These are phyloP conservation scores for Neria commutata DNA, from an alignment of 2,888 invertebrate genomes.

Conservation along the genomic window DNA sequence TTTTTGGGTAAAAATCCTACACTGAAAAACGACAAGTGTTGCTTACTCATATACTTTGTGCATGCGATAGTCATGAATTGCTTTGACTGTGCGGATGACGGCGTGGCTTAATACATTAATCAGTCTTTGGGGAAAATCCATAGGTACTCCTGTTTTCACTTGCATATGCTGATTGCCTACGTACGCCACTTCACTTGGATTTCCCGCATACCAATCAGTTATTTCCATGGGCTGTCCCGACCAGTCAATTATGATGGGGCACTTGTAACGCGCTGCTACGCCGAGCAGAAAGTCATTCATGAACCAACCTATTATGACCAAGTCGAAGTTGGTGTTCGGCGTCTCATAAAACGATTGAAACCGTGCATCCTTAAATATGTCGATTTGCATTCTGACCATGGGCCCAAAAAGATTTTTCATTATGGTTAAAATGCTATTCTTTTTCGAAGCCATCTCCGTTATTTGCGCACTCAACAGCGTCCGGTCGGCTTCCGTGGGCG, in stretches of 20 bases:
- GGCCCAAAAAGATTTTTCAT: constrained; percentile 32
- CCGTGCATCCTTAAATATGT: constrained; percentile 42
- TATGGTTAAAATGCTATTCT: constrained; percentile 35
- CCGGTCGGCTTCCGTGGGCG: constrained; percentile 37
- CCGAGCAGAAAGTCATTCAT: constrained; percentile 52
- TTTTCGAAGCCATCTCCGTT: constrained; percentile 34
- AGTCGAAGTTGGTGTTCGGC: constrained; percentile 53
- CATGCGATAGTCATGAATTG: constrained; percentile 24
- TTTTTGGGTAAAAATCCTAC: too few relatives aligned
- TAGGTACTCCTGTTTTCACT: constrained; percentile 27
- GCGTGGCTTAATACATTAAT: constrained; percentile 39
- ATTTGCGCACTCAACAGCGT: constrained; percentile 33
- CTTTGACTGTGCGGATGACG: constrained; percentile 12
- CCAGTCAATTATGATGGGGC: constrained; percentile 49
- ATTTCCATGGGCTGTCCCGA: constrained; percentile 36
- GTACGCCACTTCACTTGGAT: constrained; percentile 44
- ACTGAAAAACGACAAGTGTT: too few relatives aligned
- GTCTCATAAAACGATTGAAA: constrained; percentile 50
- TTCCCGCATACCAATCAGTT: constrained; percentile 43
- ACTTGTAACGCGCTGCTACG: constrained; percentile 48
- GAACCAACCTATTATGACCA: constrained; percentile 55
- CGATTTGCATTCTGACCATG: constrained; percentile 45
- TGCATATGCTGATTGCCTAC: constrained; percentile 44
- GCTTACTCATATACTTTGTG: too few relatives aligned
- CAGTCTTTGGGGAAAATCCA: constrained; percentile 42